These are phyloP conservation scores for Leuciscus idus DNA, from an alignment of 2,113 vertebrate genomes.

Conservation along the genomic window DNA sequence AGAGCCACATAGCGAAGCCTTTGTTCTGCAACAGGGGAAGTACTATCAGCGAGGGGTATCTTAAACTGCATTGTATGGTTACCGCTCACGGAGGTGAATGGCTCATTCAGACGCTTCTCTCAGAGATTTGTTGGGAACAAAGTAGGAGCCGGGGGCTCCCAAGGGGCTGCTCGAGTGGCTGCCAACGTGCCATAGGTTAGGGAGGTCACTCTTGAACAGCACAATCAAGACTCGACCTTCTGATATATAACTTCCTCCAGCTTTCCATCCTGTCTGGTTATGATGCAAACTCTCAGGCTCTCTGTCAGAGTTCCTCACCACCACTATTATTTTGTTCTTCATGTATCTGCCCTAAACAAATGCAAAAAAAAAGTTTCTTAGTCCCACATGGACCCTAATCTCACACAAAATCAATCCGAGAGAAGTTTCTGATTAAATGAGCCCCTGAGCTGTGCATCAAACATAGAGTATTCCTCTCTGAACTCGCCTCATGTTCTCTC, in stretches of 20 bases:
- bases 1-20: slow-evolving; percentile 70
- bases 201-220: slow-evolving; percentile 76
- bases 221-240: slow-evolving; percentile 78
- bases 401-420: slow-evolving; percentile 28
- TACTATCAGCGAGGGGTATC: slow-evolving; percentile 74
- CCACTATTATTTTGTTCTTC: slow-evolving; percentile 43
- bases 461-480: not conserved
- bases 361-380: not conserved
- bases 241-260: slow-evolving; percentile 84
- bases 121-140: slow-evolving; percentile 68
- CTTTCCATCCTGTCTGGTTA: slow-evolving; percentile 68
- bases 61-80: slow-evolving; percentile 75
- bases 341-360: slow-evolving; percentile 30
- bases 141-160: slow-evolving; percentile 59
- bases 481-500: slow-evolving; percentile 51
- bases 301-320: slow-evolving; percentile 8
- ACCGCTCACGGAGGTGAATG: slow-evolving; percentile 68
- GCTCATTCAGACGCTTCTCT: slow-evolving; percentile 67
- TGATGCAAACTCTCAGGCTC: slow-evolving; percentile 47
- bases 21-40: slow-evolving; percentile 75
- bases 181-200: slow-evolving; percentile 85
- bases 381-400: slow-evolving; percentile 7
- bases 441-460: slow-evolving; percentile 28
- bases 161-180: slow-evolving; percentile 73
- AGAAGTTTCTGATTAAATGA: slow-evolving; percentile 15